These are phyloP conservation scores for Imbricaverruca yamaguchii DNA, from an alignment of 2,888 invertebrate species.

Conservation along the genomic window DNA sequence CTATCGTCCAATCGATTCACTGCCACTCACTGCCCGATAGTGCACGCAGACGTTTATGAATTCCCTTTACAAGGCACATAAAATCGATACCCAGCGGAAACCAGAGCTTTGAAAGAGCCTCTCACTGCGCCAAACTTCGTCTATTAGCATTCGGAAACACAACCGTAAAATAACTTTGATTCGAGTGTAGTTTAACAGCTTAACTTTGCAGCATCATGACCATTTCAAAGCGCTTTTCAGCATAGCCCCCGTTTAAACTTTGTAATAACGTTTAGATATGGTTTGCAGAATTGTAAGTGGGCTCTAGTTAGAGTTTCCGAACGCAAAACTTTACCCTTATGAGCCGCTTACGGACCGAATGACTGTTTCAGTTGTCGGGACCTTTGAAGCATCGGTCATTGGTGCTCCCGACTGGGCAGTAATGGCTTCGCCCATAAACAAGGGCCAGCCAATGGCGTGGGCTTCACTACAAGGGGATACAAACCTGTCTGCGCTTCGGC, in stretches of 20 bases:
- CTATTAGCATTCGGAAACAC: conserved; percentile 9
- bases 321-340: background rate
- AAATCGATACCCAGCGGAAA: background rate
- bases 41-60: background rate
- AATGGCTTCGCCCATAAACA: too few relatives aligned
- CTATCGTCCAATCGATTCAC: background rate
- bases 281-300: conserved; percentile 13
- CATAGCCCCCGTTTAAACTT: conserved; percentile 8
- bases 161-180: conserved; percentile 16
- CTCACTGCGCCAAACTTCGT: background rate
- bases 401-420: too few relatives aligned
- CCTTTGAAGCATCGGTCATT: too few relatives aligned
- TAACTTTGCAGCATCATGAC: conserved; percentile 6
- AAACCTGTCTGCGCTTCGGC: too few relatives aligned
- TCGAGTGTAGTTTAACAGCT: background rate
- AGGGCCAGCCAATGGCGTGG: too few relatives aligned
- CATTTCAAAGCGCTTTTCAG: background rate
- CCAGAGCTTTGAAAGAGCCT: conserved; percentile 5
- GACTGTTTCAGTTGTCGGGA: too few relatives aligned
- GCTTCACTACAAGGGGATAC: too few relatives aligned
- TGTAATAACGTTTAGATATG: conserved; percentile 20
- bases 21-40: background rate
- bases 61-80: background rate
- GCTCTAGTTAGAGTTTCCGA: background rate
- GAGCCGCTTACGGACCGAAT: background rate